A percentile compares a stretch with the other conserved stretches of the same genome.
Conservation (phyloP, 2,888 invertebrate species). For the Sinohyriopsis cumingii region DNA sequence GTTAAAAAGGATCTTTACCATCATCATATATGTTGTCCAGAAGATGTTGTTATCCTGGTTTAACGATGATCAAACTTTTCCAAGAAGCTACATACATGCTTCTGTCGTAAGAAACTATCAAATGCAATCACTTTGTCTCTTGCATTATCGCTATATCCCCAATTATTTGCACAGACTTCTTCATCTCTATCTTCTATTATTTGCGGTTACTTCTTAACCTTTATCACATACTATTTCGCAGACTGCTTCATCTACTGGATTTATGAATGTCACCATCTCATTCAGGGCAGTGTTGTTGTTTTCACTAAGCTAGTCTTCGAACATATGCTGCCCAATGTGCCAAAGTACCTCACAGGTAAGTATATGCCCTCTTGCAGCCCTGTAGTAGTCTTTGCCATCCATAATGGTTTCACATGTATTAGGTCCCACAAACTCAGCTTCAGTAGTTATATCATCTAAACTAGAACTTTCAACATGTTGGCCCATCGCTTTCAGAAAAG, state of each 20-base stretch:
- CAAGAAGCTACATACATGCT: no score
- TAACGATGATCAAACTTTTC: no score
- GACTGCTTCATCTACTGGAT: no score
- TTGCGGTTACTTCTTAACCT: no score
- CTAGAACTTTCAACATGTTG: slow-evolving; percentile 19
- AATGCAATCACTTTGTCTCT: no score
- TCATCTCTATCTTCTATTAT: no score
- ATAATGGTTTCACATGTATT: slow-evolving; percentile 3
- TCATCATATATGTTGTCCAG: not conserved
- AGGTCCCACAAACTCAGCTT: slow-evolving; percentile 6
- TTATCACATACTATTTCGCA: no score
- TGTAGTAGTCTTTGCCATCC: slow-evolving; percentile 14
- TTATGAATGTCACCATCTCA: not conserved
- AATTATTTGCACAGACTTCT: no score
- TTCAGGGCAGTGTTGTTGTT: slow-evolving; percentile 1
- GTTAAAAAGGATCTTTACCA: slow-evolving; percentile 9
- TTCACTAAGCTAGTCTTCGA: not conserved
- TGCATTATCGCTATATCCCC: no score
- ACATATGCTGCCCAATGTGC: slow-evolving; percentile 3
- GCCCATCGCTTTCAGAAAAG: slow-evolving; percentile 13
- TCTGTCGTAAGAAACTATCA: no score
- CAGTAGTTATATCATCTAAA: slow-evolving; percentile 12
- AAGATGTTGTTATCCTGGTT: not conserved
- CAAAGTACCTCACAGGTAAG: slow-evolving; percentile 10
- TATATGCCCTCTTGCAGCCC: slow-evolving; percentile 8